Base-by-base conservation (phyloP, 64 coral and sea anemone genomes). In the Cladopsammia gracilis region DNA sequence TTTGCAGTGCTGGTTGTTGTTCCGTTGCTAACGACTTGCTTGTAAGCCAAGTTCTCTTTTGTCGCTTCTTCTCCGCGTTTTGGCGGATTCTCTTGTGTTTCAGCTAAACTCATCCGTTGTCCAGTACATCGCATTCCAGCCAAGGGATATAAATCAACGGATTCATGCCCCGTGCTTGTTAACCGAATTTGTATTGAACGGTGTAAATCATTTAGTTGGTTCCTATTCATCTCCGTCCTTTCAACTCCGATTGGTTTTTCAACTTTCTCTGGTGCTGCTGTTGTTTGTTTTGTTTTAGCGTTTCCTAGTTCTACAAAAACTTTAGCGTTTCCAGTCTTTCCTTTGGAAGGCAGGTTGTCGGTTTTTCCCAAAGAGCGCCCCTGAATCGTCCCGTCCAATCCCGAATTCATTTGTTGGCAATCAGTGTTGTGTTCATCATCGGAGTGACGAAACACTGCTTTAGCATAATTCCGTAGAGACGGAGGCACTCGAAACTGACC, bases 111-210 rank as follows among this genome's bases (percentile, higher is more conserved):
- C 50, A 93, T 47, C 58, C 79, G 56, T 42, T 93, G 82, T 18
- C 91, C 91, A 2, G 72, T 86, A 48, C 91, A 93, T 61, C 7
- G 52, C 58, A 93, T 86, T 20, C 75, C n/a, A 58, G 70, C 45
- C n/a, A 93, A 64, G 0, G 91, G 82, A 53, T 83, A 78, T 12
- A 65, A 5, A 58, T 71, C 50, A 64, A 15, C 11, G 15, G 49
- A 67, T 57, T 61, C 53, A 0, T 51, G 20, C 19, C 14, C 26
- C n/a, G 80, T 15, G 9, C 80, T 59, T 14, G 42, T 84, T 68
- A 84, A 68, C 22, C 80, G 80, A 68, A 18, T 84, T 50, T 84
- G 80, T 49, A 84, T 84, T 11, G 80, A 84, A 7, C 80, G 80
- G 7, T 67, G 80, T 16, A 84, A 84, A 14, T 84, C 80, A 84